Conservation (phyloP, 2,888 invertebrate species). For the Apotomis betuletana region DNA sequence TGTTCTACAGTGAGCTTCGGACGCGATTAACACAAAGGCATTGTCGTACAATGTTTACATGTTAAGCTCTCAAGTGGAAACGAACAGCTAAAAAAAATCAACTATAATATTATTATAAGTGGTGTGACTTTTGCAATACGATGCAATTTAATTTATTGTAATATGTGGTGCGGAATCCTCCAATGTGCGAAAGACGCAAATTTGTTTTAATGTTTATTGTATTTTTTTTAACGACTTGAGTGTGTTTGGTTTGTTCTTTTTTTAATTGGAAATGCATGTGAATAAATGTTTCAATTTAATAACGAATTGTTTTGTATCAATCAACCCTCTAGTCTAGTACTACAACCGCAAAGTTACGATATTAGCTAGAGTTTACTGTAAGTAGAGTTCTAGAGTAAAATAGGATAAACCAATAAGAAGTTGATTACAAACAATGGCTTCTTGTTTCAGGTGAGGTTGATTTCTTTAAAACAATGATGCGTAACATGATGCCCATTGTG, state of each 20-base stretch:
- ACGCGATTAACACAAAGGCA: no score
- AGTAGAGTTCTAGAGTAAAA: slow-evolving; percentile 39
- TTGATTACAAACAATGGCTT: slow-evolving; percentile 52
- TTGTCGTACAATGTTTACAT: no score
- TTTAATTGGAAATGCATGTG: slow-evolving; percentile 76
- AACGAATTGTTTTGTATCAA: slow-evolving; percentile 20
- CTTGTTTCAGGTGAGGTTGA: slow-evolving; percentile 82
- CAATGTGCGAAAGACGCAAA: slow-evolving; percentile 60
- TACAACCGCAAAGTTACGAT: slow-evolving; percentile 21
- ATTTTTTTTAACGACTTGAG: slow-evolving; percentile 71
- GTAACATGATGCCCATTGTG: slow-evolving; percentile 75
- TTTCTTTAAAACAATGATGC: slow-evolving; percentile 80
- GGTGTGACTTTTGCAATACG: no score
- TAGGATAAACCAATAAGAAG: slow-evolving; percentile 17
- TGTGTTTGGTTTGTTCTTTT: slow-evolving; percentile 80
- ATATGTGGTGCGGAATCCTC: slow-evolving; percentile 3
- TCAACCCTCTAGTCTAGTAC: slow-evolving; percentile 21
- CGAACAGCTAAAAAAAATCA: no score
- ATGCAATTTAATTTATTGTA: not conserved
- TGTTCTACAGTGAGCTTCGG: no score
- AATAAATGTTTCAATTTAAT: slow-evolving; percentile 79
- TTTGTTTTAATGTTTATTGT: slow-evolving; percentile 62
- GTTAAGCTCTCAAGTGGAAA: no score
- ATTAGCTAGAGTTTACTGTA: slow-evolving; percentile 35
- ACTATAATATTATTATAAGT: no score